phyloP scores from a whole-genome alignment of 2,888 invertebrate genomes.

The Xestia c-nigrum region DNA sequence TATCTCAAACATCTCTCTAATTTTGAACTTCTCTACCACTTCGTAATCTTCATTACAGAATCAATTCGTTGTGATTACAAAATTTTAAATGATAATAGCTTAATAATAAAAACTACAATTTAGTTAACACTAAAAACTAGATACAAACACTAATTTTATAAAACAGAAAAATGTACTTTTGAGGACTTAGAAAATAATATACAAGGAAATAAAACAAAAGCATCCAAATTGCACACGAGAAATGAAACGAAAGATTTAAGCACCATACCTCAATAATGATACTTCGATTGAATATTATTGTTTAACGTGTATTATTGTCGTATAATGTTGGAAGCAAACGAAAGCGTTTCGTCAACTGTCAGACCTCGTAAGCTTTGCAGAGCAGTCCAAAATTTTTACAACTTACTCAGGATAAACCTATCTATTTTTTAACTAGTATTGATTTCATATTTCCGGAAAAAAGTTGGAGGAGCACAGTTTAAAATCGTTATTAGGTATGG shows the following conservation, averaged over 20 bases:
- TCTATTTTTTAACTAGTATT: conserved; percentile 23
- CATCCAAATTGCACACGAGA: conserved; percentile 71
- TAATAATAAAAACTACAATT: conserved; percentile 63
- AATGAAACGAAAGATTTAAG: conserved; percentile 49
- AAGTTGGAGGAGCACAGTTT: conserved; percentile 17
- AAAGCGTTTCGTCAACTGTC: conserved; percentile 36
- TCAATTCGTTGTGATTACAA: conserved; percentile 67
- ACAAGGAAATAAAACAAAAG: conserved; percentile 65
- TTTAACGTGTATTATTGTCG: conserved; percentile 49
- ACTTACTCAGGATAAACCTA: conserved; percentile 22
- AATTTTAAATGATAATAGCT: conserved; percentile 58
- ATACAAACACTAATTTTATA: conserved; percentile 63
- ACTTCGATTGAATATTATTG: conserved; percentile 32
- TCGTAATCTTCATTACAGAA: conserved; percentile 45
- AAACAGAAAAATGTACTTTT: conserved; percentile 68
- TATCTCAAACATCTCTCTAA: conserved; percentile 29
- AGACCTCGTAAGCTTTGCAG: conserved; percentile 33
- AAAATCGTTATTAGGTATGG: conserved; percentile 62
- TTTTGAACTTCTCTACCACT: conserved; percentile 44
- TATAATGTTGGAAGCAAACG: conserved; percentile 32
- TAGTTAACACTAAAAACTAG: conserved; percentile 66
- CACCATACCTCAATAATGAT: conserved; percentile 62
- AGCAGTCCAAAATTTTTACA: conserved; percentile 5
- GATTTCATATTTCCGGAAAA: conserved; percentile 39
- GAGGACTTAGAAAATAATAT: conserved; percentile 64